phyloP scores from a whole-genome alignment of 1,140 invertebrate species.

The Plodia interpunctella region DNA sequence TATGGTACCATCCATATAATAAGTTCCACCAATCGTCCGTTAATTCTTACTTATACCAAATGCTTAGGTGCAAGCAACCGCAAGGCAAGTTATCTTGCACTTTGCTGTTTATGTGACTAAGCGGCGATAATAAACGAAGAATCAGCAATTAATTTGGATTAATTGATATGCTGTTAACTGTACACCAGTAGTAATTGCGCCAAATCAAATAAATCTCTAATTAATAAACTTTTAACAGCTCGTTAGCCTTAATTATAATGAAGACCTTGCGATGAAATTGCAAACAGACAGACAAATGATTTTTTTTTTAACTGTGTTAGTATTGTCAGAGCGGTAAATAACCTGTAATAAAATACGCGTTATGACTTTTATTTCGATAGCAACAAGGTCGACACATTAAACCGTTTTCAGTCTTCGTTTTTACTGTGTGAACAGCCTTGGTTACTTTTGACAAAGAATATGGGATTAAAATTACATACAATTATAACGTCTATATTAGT shows the following conservation, averaged over 20 bases:
- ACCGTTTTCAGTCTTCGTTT: slow-evolving; percentile 6
- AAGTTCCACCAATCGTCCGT: too few relatives aligned
- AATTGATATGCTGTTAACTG: too few relatives aligned
- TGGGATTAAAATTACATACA: not conserved
- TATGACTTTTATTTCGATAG: not conserved
- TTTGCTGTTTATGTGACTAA: too few relatives aligned
- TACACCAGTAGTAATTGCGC: not conserved
- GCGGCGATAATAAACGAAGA: too few relatives aligned
- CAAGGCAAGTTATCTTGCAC: too few relatives aligned
- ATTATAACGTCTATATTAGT: not conserved
- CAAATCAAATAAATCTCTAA: not conserved
- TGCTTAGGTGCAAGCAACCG: too few relatives aligned
- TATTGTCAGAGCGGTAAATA: not conserved
- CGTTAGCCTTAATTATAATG: slow-evolving; percentile 19
- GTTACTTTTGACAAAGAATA: slow-evolving; percentile 6
- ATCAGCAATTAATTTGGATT: too few relatives aligned
- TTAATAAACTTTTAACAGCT: slow-evolving; percentile 10
- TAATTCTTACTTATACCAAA: too few relatives aligned
- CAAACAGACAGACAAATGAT: not conserved
- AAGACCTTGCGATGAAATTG: slow-evolving; percentile 15
- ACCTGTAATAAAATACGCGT: not conserved
- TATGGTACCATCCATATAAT: too few relatives aligned
- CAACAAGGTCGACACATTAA: not conserved
- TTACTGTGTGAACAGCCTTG: slow-evolving; percentile 21
- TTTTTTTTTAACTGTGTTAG: not conserved